Percentiles rank a stretch among this genome's conserved stretches.
phyloP scores from a whole-genome alignment of 2,113 vertebrate species.

The Serinus canaria region DNA sequence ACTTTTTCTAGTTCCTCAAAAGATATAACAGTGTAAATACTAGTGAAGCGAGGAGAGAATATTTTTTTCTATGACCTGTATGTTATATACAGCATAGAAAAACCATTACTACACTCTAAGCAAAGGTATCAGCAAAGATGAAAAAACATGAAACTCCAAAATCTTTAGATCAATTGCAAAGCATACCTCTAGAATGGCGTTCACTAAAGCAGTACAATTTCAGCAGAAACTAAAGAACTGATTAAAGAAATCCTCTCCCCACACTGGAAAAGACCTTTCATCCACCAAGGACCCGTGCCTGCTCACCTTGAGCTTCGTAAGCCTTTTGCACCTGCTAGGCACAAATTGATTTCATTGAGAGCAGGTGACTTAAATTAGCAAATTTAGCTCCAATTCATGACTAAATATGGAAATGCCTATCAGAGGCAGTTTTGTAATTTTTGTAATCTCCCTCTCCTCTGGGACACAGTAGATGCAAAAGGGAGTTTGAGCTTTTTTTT shows the following conservation, averaged over 20 bases:
- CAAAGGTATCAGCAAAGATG: not conserved
- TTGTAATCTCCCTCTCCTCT: not conserved
- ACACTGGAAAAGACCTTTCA: not conserved
- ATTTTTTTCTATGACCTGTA: not conserved
- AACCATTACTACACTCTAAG: not conserved
- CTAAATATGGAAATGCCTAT: not conserved
- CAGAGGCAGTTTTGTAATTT: not conserved
- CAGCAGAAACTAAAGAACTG: not conserved
- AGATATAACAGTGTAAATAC: not conserved
- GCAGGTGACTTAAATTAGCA: not conserved
- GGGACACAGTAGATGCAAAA: not conserved
- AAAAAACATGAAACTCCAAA: not conserved
- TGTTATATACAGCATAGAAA: not conserved
- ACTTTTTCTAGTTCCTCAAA: not conserved
- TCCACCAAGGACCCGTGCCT: accelerated
- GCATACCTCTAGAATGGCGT: not conserved
- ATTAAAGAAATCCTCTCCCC: not conserved
- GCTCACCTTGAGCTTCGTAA: not conserved
- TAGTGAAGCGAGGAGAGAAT: not conserved
- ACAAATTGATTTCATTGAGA: not conserved
- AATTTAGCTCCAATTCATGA: not conserved
- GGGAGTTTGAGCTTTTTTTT: not conserved
- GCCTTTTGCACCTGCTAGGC: not conserved
- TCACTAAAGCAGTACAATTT: not conserved
- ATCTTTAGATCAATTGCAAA: not conserved